phyloP scores from a whole-genome alignment of 1,140 invertebrate genomes.

The Delia radicum region DNA sequence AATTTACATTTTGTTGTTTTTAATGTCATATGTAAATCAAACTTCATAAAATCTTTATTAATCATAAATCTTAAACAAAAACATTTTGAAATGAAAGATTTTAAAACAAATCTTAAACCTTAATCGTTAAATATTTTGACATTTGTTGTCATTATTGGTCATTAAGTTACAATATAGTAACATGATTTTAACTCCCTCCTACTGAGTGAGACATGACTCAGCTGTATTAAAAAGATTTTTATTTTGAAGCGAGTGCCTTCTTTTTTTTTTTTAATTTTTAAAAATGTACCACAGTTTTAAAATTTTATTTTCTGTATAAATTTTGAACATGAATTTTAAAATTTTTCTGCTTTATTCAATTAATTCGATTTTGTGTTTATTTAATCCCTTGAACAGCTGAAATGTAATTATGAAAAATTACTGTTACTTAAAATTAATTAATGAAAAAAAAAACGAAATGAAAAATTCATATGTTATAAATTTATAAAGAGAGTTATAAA shows the following conservation, averaged over 20 bases:
- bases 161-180: slow-evolving; percentile 19
- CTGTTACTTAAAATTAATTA: slow-evolving; percentile 10
- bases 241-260: not conserved
- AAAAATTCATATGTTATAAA: not conserved
- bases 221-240: not conserved
- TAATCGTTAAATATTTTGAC: slow-evolving; percentile 21
- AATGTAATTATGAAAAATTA: slow-evolving; percentile 16
- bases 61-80: slow-evolving; percentile 12
- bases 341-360: not conserved
- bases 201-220: slow-evolving; percentile 4
- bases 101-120: not conserved
- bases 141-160: slow-evolving; percentile 22
- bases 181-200: not conserved
- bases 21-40: not conserved
- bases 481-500: not conserved
- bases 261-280: not conserved
- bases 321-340: not conserved
- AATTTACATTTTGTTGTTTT: too few relatives aligned
- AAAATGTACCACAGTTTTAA: not conserved
- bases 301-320: not conserved
- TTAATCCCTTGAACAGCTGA: not conserved
- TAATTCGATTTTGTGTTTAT: not conserved
- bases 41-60: slow-evolving; percentile 17
- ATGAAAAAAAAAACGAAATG: not conserved
- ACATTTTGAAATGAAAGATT: not conserved